Base-by-base conservation (phyloP, 2,888 invertebrate genomes). In the Nemotelus pantherinus region DNA sequence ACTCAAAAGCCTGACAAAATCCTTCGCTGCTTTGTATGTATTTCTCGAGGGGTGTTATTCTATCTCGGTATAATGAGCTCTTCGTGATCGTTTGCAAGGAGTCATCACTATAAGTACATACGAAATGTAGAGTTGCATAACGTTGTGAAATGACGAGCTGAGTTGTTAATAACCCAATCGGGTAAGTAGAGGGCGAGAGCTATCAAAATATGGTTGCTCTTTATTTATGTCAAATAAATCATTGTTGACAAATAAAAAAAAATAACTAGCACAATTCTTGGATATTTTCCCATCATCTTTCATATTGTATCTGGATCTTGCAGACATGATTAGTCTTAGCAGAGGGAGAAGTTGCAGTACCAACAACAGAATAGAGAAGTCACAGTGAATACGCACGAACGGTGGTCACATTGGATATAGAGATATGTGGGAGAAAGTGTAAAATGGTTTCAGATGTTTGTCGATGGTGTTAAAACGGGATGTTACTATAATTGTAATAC, bases 171-270 rank as follows among this genome's bases (percentile, higher is more conserved):
- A 25, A 25, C 25, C 25, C 25, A 25, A 25, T 25, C 25, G 25
- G 25, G 25, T 25, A 25, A 25, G 25, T 25, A 25, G 25, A 25
- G 25, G 25, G 25, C 25, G 25, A 25, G 25, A 25, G 1, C 25
- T 1, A 57, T 57, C 25, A 25, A 57, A 10, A 57, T 57, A 7
- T 48, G 67, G 39, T 55, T 70, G 25, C 41, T 53, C 47, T 55
- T 3, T 10, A 43, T 53, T 68, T 76, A 44, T 76, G 77, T 77
- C 76, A 77, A 75, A 79, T 79, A 79, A 79, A 79, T 79, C 79
- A 77, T 77, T 79, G 77, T 72, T 79, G 79, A 79, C 79, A 79
- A 77, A 77, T 77, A 79, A 79, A 79, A 25, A n/a, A 25, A 79
- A 79, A 77, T 79, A 79, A 79, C 79, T 77, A 77, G 77, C 76